Base-by-base conservation (phyloP, 2,888 invertebrate genomes). In the Lycia hirtaria region DNA sequence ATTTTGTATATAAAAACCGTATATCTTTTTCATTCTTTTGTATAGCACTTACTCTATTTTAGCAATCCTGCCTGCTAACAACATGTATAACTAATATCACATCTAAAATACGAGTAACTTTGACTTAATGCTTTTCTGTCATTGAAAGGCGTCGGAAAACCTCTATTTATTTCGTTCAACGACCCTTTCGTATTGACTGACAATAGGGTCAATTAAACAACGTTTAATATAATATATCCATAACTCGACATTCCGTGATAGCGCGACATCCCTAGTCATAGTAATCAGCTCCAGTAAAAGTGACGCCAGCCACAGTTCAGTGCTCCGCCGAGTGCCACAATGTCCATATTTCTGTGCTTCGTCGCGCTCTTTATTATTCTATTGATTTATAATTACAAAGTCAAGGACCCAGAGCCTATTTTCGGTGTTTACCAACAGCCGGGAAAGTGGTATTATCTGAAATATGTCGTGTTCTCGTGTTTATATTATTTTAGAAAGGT, bases 401-500 rank as follows among this genome's bases (percentile, higher is more conserved):
- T 69, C 53, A 85, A 85, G 61, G 83, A 92, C 20, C 84, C 88
- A 0, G 81, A 89, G 40, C 93, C 93, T 4, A 93, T 94, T 47
- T 88, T 93, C 35, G 94, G 93, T 0, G 81, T 95, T 0, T 95
- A 95, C 72, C 82, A 87, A 0, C 93, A 92, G 57, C 93, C 93
- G 0, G 94, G 94, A 19, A 94, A 93, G 80, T 95, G 94, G 93
- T 95, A 93, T 76, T 91, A 90, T 60, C 47, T 95, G 24, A 95
- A 95, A 80, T 95, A 94, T 81, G 79, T 77, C 0, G 30, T 90
- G 10, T 94, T 95, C 65, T 86, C 90, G 3, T 65, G 86, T 9
- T 55, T 95, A 3, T 88, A 94, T 65, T 89, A 88, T 68, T 80
- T 92, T 57, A 85, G 94, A 73, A 93, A 93, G 87, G 91, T 94